Evolutionary conservation across 2,797 vertebrate genomes (phyloP).

Genomic region (Cottoperca gobio): DNA sequence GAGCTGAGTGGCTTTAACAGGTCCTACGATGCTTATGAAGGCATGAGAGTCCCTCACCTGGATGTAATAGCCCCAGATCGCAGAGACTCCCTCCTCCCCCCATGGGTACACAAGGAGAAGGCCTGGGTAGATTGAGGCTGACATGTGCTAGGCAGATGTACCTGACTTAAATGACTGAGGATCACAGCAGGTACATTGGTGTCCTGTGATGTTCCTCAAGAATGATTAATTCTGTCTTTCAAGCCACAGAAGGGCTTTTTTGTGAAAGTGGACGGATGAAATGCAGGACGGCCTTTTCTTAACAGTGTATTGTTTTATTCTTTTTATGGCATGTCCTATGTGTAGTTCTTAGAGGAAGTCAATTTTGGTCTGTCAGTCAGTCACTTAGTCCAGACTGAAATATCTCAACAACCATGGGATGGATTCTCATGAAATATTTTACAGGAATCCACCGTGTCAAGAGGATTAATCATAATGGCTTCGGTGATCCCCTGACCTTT

Average conservation of each 20-base stretch:
- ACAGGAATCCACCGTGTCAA: too few species aligned
- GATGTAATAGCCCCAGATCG: slow-evolving; percentile 61
- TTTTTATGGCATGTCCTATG: background rate
- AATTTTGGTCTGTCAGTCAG: background rate
- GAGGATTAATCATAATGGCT: too few species aligned
- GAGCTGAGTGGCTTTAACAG: slow-evolving; percentile 70
- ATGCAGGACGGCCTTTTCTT: background rate
- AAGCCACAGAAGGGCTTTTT: slow-evolving; percentile 25
- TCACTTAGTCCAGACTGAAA: background rate
- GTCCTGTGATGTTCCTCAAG: slow-evolving; percentile 28
- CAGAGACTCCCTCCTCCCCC: slow-evolving; percentile 37
- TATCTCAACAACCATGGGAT: background rate
- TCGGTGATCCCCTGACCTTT: too few species aligned
- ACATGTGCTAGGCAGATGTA: slow-evolving; percentile 70
- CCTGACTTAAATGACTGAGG: slow-evolving; percentile 29
- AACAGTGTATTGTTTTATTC: background rate
- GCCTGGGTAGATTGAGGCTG: slow-evolving; percentile 23
- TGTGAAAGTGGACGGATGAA: slow-evolving; percentile 7
- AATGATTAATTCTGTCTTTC: slow-evolving; percentile 43
- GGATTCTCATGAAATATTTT: too few species aligned
- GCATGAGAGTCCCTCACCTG: slow-evolving; percentile 63
- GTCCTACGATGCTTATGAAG: slow-evolving; percentile 66
- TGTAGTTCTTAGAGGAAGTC: background rate
- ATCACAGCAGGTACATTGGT: slow-evolving; percentile 33
- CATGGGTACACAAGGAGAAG: slow-evolving; percentile 19